Conservation (phyloP, 1,140 invertebrate species). For the Melanaphis sacchari region DNA sequence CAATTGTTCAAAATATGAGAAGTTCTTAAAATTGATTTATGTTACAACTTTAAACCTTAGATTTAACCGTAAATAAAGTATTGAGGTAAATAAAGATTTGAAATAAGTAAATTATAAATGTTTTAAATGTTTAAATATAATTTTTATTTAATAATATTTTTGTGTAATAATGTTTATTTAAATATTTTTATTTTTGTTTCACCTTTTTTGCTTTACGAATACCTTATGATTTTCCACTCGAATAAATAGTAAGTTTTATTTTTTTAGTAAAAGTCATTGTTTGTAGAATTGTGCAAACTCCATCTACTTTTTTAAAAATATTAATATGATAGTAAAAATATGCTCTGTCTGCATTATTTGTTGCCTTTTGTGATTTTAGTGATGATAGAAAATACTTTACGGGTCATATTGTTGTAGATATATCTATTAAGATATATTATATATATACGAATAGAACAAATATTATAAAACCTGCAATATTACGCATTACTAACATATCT, state of each 20-base stretch:
- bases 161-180: neutral
- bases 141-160: neutral
- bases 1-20: slow-evolving; percentile 14
- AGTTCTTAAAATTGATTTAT: slow-evolving; percentile 11
- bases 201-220: neutral
- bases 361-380: neutral
- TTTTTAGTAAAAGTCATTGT: neutral
- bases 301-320: neutral
- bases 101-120: neutral
- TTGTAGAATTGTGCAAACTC: neutral
- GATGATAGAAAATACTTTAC: neutral
- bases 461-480: neutral
- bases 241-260: neutral
- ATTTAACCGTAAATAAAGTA: neutral
- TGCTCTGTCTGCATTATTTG: neutral
- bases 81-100: neutral
- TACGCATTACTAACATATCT: neutral
- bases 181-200: neutral
- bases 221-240: neutral
- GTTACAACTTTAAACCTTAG: neutral
- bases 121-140: neutral
- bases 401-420: neutral
- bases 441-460: neutral
- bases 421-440: too few relatives aligned
- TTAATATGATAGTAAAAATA: neutral